phyloP scores from a whole-genome alignment of 1,140 invertebrate species.

The Brachystomella parvula region DNA sequence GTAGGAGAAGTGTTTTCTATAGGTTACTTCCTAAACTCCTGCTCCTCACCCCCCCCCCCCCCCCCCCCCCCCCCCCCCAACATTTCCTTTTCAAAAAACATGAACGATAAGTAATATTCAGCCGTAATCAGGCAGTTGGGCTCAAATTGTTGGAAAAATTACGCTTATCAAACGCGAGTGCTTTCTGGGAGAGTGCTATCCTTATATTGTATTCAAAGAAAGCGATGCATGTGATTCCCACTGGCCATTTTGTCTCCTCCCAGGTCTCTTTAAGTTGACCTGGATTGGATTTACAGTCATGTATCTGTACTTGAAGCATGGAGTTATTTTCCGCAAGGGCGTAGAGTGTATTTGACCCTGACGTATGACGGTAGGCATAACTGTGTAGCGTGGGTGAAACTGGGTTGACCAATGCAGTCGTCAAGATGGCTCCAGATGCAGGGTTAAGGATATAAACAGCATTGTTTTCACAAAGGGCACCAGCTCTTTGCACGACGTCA shows the following conservation, averaged over 20 bases:
- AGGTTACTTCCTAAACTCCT: background rate
- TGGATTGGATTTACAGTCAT: constrained; percentile 27
- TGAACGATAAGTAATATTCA: no score
- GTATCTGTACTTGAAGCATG: constrained; percentile 21
- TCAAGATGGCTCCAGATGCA: constrained; percentile 21
- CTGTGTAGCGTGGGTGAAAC: background rate
- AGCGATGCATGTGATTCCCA: constrained; percentile 22
- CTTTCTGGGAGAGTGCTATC: constrained; percentile 21
- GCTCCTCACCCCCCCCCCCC: no score
- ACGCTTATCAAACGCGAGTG: constrained; percentile 17
- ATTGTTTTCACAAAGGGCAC: constrained; percentile 23
- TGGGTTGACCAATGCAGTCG: constrained; percentile 17
- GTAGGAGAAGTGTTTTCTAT: constrained; percentile 18
- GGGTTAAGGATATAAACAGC: constrained; percentile 31
- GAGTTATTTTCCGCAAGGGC: background rate
- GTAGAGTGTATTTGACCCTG: constrained; percentile 12
- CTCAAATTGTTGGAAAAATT: background rate
- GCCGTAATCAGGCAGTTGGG: no score
- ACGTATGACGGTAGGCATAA: background rate
- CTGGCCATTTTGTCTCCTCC: constrained; percentile 25
- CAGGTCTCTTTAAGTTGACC: constrained; percentile 21
- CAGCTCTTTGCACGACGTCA: background rate
- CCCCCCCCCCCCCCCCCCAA: background rate
- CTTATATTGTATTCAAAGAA: constrained; percentile 27
- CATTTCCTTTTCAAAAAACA: no score